A percentile compares a stretch with the other conserved stretches of the same genome.
Evolutionary conservation across 2,888 invertebrate species (phyloP).

Genomic region (Amphiduros pacificus): DNA sequence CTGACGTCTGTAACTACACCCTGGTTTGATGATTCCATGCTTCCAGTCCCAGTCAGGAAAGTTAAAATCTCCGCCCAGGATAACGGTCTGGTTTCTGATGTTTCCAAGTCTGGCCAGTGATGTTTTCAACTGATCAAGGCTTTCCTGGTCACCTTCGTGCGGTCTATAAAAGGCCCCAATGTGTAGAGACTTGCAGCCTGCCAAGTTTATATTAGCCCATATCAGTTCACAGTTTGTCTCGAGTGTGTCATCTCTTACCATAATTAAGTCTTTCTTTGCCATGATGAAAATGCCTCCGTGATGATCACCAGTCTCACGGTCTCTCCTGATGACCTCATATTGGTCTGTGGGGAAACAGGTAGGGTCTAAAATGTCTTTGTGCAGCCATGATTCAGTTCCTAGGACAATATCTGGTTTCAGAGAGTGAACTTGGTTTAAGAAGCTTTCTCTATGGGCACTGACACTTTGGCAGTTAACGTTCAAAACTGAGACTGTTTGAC

Average conservation of each 20-base stretch:
- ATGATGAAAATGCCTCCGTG: background rate
- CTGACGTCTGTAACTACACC: background rate
- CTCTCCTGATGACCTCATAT: background rate
- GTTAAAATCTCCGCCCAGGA: background rate
- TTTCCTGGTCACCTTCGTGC: background rate
- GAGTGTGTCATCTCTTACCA: background rate
- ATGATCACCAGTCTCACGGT: background rate
- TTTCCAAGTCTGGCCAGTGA: background rate
- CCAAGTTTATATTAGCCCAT: background rate
- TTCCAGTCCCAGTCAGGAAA: background rate
- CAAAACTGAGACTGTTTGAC: too few relatives aligned
- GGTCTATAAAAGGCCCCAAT: background rate
- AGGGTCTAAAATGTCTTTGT: background rate
- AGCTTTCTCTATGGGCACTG: background rate
- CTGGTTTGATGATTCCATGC: background rate
- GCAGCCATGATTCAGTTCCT: background rate
- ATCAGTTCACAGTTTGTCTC: background rate
- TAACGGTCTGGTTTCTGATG: background rate
- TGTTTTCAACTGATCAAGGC: background rate
- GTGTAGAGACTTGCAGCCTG: background rate
- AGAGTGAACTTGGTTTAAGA: background rate
- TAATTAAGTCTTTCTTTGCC: background rate
- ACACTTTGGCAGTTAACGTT: background rate
- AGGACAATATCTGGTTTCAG: background rate
- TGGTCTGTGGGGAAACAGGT: background rate